Percentiles rank a stretch among this genome's conserved stretches.
Conservation (phyloP, 2,888 invertebrate genomes). For the Escarpia spicata region DNA sequence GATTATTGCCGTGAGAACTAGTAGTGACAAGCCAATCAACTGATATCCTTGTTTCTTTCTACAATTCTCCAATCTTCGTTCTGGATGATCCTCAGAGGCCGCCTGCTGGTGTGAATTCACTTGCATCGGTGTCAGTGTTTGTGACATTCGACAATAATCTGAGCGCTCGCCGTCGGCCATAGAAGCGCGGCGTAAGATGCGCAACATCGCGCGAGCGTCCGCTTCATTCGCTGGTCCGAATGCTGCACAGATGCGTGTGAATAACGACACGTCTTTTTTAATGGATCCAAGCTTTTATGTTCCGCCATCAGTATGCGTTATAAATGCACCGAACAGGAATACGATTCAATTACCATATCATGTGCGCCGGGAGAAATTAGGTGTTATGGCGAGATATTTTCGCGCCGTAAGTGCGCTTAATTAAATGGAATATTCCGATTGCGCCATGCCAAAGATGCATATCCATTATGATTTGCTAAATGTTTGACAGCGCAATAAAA, state of each 20-base stretch:
- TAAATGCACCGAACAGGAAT: constrained; percentile 16
- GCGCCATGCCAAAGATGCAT: not conserved
- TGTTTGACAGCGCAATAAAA: constrained; percentile 13
- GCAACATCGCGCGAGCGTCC: not conserved
- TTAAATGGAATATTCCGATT: constrained; percentile 16
- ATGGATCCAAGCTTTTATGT: constrained; percentile 13
- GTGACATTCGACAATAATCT: constrained; percentile 12
- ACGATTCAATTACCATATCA: constrained; percentile 16
- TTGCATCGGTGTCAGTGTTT: not conserved
- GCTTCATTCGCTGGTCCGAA: not conserved
- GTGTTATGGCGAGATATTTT: constrained; percentile 16
- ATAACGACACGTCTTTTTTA: constrained; percentile 12
- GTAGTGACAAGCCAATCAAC: constrained; percentile 13
- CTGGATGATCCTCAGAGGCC: not conserved
- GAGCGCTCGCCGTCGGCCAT: not conserved
- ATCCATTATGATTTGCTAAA: constrained; percentile 16
- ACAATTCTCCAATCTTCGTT: not conserved
- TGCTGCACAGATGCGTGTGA: constrained; percentile 7
- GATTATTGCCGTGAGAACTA: not conserved
- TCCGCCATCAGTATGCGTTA: constrained; percentile 13
- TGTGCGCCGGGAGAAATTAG: not conserved
- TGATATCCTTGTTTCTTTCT: constrained; percentile 16
- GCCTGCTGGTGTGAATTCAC: not conserved
- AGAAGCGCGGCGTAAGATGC: not conserved
- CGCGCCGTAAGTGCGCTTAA: constrained; percentile 6